Evolutionary conservation across 2,888 invertebrate species (phyloP).

Genomic region (Cryptops parisi): DNA sequence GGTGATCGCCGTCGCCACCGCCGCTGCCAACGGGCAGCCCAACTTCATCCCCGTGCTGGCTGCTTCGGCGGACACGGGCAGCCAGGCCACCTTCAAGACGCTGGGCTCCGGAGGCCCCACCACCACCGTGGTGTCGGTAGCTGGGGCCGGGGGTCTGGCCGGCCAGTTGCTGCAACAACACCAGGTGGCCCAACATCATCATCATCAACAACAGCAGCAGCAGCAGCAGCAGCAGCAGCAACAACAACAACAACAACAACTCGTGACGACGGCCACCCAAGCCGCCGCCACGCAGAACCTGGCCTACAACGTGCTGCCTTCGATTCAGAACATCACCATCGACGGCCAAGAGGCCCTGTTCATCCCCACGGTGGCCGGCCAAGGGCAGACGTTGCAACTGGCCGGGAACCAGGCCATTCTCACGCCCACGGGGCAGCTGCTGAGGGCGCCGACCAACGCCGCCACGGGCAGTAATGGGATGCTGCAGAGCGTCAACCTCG

Average conservation of each 20-base stretch:
- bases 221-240: constrained; percentile 28
- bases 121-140: constrained; percentile 33
- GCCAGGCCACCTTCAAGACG: constrained; percentile 17
- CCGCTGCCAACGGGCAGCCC: constrained; percentile 21
- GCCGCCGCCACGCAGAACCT: constrained; percentile 30
- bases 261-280: constrained; percentile 26
- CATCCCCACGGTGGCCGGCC: constrained; percentile 51
- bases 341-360: constrained; percentile 87
- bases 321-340: constrained; percentile 75
- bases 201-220: constrained; percentile 30
- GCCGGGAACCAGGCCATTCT: constrained; percentile 45
- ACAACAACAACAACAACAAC: constrained; percentile 29
- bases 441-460: constrained; percentile 47
- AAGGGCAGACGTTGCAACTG: constrained; percentile 34
- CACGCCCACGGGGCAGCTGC: constrained; percentile 31
- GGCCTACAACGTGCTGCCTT: constrained; percentile 37
- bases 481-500: constrained; percentile 45
- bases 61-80: constrained; percentile 18
- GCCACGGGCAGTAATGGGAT: constrained; percentile 39
- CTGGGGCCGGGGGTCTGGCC: constrained; percentile 35
- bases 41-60: constrained; percentile 27
- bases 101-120: constrained; percentile 13
- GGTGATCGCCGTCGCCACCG: too few relatives aligned
- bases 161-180: constrained; percentile 39
- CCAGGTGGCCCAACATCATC: constrained; percentile 27